phyloP scores from a whole-genome alignment of 2,888 invertebrate genomes.

The Elegia similella region DNA sequence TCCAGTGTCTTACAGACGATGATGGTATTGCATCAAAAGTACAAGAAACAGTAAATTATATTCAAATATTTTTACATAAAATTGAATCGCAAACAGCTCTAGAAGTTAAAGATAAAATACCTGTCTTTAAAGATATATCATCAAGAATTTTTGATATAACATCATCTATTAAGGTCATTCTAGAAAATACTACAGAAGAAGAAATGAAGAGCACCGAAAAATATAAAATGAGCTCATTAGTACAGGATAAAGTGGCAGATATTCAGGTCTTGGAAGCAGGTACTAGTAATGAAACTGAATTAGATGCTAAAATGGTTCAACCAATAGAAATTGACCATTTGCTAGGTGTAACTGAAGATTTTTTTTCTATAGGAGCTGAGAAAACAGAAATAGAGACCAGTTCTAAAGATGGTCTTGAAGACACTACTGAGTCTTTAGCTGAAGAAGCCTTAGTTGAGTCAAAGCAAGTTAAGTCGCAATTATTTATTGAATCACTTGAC shows the following conservation, averaged over 20 bases:
- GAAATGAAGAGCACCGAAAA: not conserved
- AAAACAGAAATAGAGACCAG: not conserved
- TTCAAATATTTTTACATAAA: conserved; percentile 36
- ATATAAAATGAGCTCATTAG: not conserved
- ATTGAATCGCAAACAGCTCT: conserved; percentile 52
- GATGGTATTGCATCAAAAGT: conserved; percentile 30
- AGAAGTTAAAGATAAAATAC: conserved; percentile 71
- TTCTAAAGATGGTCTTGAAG: not conserved
- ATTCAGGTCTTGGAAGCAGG: not conserved
- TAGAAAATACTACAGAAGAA: not conserved
- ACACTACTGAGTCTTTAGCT: not conserved
- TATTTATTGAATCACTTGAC: not conserved
- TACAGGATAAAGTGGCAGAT: not conserved
- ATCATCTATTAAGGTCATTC: not conserved
- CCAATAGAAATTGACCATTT: not conserved
- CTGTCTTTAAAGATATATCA: conserved; percentile 59
- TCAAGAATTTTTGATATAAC: conserved; percentile 36
- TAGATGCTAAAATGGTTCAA: not conserved
- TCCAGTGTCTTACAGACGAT: conserved; percentile 33
- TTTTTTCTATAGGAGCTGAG: not conserved
- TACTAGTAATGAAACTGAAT: not conserved
- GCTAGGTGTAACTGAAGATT: not conserved
- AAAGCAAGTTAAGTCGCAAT: not conserved
- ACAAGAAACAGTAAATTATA: conserved; percentile 30
- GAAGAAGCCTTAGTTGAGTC: not conserved